Base-by-base conservation (phyloP, 2,797 vertebrate genomes). In the Numenius phaeopus region DNA sequence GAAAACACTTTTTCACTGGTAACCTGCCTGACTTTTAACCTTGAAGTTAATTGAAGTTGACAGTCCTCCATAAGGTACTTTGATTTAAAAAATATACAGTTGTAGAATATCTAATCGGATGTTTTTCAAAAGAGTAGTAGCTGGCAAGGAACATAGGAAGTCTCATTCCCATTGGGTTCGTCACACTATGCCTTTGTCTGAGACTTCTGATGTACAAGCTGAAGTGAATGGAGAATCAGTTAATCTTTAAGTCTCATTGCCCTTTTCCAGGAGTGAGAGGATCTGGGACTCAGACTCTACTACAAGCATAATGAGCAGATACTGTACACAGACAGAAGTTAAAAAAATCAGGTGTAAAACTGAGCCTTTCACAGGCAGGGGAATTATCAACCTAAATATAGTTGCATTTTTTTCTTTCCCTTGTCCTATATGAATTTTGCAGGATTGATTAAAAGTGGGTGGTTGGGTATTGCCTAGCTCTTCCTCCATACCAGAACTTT, bases 11-110 rank as follows among this genome's bases (percentile, higher is more conserved):
- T 64, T 79, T 85, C 59, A 65, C 49, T 83, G 17, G 44, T 94
- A 93, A 86, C 70, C 21, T 88, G 69, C 80, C 52, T 77, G 83
- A 59, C 44, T 89, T 91, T 82, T 82, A 89, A 82, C 65, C 62
- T 50, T 83, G 86, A 91, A 91, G 32, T 86, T 88, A 88, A 88
- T 55, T 0, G 6, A 73, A 80, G 24, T 8, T 78, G 55, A 81
- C 46, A 86, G 32, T 50, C 37, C 32, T 94, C 16, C 40, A 34
- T 59, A 83, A 90, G 34, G 39, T 66, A 64, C 42, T 64, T 73
- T 80, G 29, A 77, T 73, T 89, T 83, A 29, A 88, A 83, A 94
- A 71, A 62, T 40, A n/a, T 24, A 30, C 14, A 55, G 3, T 50
- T 80, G 39, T 54, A 40, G 50, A 85, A 50, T 59, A 66, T 39